These are phyloP conservation scores for Chrysolina haemoptera DNA, from an alignment of 2,888 invertebrate genomes.

Conservation along the genomic window DNA sequence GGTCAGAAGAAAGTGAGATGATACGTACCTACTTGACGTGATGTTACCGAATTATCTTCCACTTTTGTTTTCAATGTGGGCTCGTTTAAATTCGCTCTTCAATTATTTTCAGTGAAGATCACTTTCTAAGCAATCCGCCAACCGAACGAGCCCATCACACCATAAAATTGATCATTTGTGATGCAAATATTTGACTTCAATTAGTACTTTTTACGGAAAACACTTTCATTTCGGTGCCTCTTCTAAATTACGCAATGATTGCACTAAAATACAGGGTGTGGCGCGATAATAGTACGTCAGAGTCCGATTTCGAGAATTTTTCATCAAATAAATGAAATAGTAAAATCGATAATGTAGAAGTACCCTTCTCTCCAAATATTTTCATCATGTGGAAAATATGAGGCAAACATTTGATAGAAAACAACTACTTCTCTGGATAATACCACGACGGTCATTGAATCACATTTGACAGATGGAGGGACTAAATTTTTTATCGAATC, in stretches of 20 bases:
- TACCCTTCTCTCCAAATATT: no score
- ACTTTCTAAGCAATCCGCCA: conserved; percentile 24
- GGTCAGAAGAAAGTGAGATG: conserved; percentile 4
- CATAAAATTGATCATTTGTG: conserved; percentile 18
- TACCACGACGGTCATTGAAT: no score
- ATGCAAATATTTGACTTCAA: conserved; percentile 28
- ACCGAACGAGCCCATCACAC: conserved; percentile 4
- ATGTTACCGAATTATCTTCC: neutral
- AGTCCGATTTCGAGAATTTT: no score
- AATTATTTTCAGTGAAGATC: conserved; percentile 11
- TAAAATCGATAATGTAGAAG: no score
- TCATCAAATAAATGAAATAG: no score
- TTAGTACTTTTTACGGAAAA: conserved; percentile 1
- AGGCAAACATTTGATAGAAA: no score
- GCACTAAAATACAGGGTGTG: neutral
- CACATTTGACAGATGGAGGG: no score
- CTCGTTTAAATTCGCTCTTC: neutral
- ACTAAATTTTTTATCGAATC: no score
- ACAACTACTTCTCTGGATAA: no score
- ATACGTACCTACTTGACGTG: neutral
- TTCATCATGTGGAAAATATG: no score
- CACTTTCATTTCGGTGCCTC: neutral
- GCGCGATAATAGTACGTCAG: no score
- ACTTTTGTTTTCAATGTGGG: conserved; percentile 2
- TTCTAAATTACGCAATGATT: neutral